Base-by-base conservation (phyloP, 2,888 invertebrate species). In the Drosophila cognata region DNA sequence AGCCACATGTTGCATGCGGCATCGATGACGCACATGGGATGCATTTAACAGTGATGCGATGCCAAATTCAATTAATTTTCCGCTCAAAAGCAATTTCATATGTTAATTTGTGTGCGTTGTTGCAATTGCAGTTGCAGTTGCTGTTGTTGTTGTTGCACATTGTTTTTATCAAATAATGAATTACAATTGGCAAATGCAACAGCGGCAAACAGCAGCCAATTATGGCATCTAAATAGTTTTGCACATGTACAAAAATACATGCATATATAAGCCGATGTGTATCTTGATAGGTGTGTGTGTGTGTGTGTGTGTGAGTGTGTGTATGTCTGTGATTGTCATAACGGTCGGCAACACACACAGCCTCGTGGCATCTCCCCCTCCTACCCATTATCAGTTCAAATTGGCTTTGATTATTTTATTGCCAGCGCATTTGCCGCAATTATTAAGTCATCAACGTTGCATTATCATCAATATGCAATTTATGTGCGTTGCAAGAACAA, bases 371-470 rank as follows among this genome's bases (percentile, higher is more conserved):
- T 59, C 36, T 21, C 16, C 43, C 35, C 7, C 2, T 28, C 25
- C 18, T 18, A 62, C 29, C 48, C 52, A 16, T 13, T n/a, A 29
- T 10, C 52, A 28, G 33, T 16, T 76, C 61, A 81, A 84, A 87
- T 83, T 61, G 89, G 78, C 78, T 87, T 88, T 87, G 87, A 90
- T 87, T 89, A 90, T 88, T 88, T 88, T 88, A 88, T 87, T 79
- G 89, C 79, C 64, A 78, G 83, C 79, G 83, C 82, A 91, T 89
- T 88, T 85, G 83, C 78, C 74, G 81, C 84, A 91, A 90, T 90
- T 90, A 90, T 90, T 91, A 82, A 88, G 88, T 90, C 88, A 90
- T 90, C 89, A 90, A 89, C 88, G 77, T 76, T 79, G 88, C 82
- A 81, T 77, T 84, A 81, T 89, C 91, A 88, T 90, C 79, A 84